These are phyloP conservation scores for Tragopan temminckii DNA, from an alignment of 2,797 vertebrate species.

Conservation along the genomic window DNA sequence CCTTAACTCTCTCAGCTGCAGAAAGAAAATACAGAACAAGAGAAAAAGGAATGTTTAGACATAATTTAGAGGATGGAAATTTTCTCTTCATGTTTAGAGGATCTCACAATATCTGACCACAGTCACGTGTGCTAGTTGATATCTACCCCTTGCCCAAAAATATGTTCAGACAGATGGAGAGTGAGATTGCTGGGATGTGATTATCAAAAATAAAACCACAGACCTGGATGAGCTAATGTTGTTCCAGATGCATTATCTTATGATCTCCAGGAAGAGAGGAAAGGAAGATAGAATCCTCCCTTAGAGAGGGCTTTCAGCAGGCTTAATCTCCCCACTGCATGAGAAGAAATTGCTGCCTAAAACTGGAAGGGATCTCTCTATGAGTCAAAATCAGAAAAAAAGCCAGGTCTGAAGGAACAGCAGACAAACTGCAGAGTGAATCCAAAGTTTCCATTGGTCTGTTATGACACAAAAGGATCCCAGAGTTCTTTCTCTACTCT, in stretches of 20 bases:
- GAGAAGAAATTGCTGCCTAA: slow-evolving; percentile 26
- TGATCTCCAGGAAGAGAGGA: slow-evolving; percentile 78
- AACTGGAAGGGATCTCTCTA: neutral
- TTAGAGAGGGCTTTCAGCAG: slow-evolving; percentile 50
- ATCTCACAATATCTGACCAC: slow-evolving; percentile 70
- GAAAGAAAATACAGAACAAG: slow-evolving; percentile 72
- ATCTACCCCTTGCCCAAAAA: slow-evolving; percentile 66
- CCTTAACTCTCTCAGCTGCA: slow-evolving; percentile 52
- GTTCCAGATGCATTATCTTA: slow-evolving; percentile 82
- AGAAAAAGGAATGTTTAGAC: slow-evolving; percentile 68
- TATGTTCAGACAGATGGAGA: slow-evolving; percentile 70
- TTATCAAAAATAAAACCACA: slow-evolving; percentile 77
- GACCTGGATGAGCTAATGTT: slow-evolving; percentile 82
- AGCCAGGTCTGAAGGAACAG: slow-evolving; percentile 8
- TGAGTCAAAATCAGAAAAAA: slow-evolving; percentile 19
- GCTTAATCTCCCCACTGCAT: slow-evolving; percentile 29
- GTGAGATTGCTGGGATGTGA: slow-evolving; percentile 77
- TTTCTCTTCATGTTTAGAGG: slow-evolving; percentile 71
- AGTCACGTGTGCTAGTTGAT: slow-evolving; percentile 48
- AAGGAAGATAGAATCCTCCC: slow-evolving; percentile 64
- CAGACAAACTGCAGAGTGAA: neutral
- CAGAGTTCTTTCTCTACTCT: neutral
- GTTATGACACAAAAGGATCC: neutral
- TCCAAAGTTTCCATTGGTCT: neutral
- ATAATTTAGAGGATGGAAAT: slow-evolving; percentile 52